Base-by-base conservation (phyloP, 2,797 vertebrate species). In the Pogonophryne albipinna region DNA sequence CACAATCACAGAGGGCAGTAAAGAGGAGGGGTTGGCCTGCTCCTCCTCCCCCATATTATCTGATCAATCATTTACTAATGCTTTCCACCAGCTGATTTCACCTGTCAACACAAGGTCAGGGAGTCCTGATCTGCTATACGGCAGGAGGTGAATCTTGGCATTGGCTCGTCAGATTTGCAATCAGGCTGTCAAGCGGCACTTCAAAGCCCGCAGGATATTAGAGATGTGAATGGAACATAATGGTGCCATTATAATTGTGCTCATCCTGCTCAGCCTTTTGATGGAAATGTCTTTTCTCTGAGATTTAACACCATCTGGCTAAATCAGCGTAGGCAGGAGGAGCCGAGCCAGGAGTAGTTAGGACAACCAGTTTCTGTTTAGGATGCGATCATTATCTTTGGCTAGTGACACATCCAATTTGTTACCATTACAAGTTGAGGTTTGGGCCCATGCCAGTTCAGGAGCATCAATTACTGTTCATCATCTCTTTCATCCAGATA, bases 161-260 rank as follows among this genome's bases (percentile, higher is more conserved):
- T 51, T 11, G 15, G 38, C 61, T 10, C 34, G 51, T 42, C 62
- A 78, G 71, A 83, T 78, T 65, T 45, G 49, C 71, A 74, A 80
- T 82, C 84, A 80, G 59, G 57, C 80, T 63, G 76, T 86, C 82
- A 80, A 67, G 45, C 20, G 9, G 59, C 66, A 80, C 66, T 86
- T 70, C 55, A 81, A 79, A 83, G 78, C 71, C 73, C 31, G 44
- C 74, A 73, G 84, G 83, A 91, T 86, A 85, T 88, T 87, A 76
- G 69, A 85, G 83, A 85, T 74, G 78, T 85, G 88, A 89, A 90
- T 86, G 80, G 76, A 75, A 81, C 89, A 90, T 92, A 88, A 91
- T 90, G 80, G 69, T 38, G 78, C 73, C 50, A 74, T 86, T 80
- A 76, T 79, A 87, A 86, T 88, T 87, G 78, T 70, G 64, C 81